A percentile compares a stretch with the other conserved stretches of the same genome.
These are phyloP conservation scores for Helarctos malayanus DNA, from an alignment of 2,797 vertebrate species.

Conservation along the genomic window DNA sequence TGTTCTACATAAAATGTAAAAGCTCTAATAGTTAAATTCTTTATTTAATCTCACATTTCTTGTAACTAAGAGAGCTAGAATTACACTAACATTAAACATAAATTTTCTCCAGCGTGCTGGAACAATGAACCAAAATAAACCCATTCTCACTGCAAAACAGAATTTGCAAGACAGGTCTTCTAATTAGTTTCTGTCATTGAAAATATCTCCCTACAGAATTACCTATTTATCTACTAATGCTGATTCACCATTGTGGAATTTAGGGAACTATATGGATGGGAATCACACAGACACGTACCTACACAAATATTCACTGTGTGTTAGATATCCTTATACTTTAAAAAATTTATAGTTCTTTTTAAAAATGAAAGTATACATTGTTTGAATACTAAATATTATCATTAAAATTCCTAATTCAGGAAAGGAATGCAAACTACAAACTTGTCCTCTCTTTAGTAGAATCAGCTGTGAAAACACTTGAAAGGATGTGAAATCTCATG, in stretches of 20 bases:
- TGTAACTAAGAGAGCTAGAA: no score
- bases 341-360: background rate
- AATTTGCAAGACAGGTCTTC: no score
- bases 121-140: no score
- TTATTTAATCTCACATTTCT: no score
- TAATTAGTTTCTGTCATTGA: background rate
- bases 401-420: background rate
- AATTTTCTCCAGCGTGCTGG: background rate
- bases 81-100: background rate
- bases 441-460: background rate
- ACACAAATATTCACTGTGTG: background rate
- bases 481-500: background rate
- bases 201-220: no score
- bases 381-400: background rate
- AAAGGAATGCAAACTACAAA: background rate
- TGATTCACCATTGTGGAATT: background rate
- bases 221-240: background rate
- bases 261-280: background rate
- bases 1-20: no score
- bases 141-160: no score
- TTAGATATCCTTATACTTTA: background rate
- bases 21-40: no score
- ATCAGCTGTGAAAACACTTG: background rate
- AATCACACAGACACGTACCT: background rate
- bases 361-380: background rate